These are phyloP conservation scores for Rhabdomys dilectus DNA, from an alignment of 2,113 vertebrate genomes.

Conservation along the genomic window DNA sequence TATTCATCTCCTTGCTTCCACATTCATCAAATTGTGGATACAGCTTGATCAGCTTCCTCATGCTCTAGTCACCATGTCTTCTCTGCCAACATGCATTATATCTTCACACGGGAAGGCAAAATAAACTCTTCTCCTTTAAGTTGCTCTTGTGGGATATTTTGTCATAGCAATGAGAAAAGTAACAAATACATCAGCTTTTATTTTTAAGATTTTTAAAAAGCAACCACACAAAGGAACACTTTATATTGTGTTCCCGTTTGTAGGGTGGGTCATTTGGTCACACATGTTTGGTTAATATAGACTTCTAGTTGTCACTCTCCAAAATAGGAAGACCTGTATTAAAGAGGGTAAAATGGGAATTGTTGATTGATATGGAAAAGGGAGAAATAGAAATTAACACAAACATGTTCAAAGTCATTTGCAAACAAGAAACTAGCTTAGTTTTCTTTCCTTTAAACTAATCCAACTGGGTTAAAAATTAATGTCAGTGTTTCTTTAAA, in stretches of 20 bases:
- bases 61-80: neutral
- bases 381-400: constrained; percentile 24
- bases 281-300: neutral
- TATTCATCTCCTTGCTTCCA: neutral
- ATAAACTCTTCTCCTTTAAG: too few species aligned
- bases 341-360: neutral
- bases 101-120: neutral
- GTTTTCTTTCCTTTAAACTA: neutral
- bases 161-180: neutral
- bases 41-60: neutral
- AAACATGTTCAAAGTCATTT: neutral
- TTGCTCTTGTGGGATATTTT: neutral
- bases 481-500: neutral
- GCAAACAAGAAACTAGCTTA: neutral
- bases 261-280: neutral
- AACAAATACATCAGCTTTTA: neutral
- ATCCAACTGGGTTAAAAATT: neutral
- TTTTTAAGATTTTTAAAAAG: neutral
- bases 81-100: too few species aligned
- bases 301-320: neutral
- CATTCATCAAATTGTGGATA: neutral
- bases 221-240: neutral
- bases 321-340: neutral
- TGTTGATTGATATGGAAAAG: constrained; percentile 19
- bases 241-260: neutral